Evolutionary conservation across 2,888 invertebrate genomes (phyloP).

Genomic region (Neoascia interrupta): DNA sequence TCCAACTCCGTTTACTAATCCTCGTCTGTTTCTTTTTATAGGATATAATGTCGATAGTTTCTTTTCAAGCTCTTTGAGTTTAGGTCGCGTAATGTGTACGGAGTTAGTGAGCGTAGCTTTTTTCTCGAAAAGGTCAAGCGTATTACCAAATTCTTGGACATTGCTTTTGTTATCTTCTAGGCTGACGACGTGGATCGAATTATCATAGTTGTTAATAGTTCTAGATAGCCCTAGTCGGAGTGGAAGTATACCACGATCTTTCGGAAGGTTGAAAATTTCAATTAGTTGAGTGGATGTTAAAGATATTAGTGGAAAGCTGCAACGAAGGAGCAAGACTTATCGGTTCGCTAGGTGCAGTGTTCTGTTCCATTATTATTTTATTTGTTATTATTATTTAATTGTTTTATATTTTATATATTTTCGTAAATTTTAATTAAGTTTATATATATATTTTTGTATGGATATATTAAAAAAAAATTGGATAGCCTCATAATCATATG

Average conservation of each 20-base stretch:
- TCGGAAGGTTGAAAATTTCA: slow-evolving; percentile 17
- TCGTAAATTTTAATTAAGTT: neutral
- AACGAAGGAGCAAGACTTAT: neutral
- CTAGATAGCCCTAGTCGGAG: slow-evolving; percentile 19
- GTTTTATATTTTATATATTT: too few relatives aligned
- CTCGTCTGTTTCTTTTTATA: slow-evolving; percentile 4
- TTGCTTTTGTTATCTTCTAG: slow-evolving; percentile 27
- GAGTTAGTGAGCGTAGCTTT: slow-evolving; percentile 8
- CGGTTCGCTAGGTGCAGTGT: neutral
- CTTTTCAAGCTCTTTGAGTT: slow-evolving; percentile 19
- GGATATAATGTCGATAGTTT: slow-evolving; percentile 7
- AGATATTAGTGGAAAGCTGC: neutral
- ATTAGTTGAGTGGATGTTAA: neutral
- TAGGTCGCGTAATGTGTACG: slow-evolving; percentile 4
- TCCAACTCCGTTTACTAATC: neutral
- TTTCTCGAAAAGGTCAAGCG: slow-evolving; percentile 20
- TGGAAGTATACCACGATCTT: slow-evolving; percentile 20
- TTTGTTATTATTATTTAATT: neutral
- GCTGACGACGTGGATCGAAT: slow-evolving; percentile 17
- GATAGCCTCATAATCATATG: slow-evolving; percentile 21
- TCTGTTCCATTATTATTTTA: neutral
- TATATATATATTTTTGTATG: too few relatives aligned
- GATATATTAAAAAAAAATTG: too few relatives aligned
- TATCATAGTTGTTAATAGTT: slow-evolving; percentile 15
- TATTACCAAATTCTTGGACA: slow-evolving; percentile 5